These are phyloP conservation scores for Forficula auricularia DNA, from an alignment of 1,140 invertebrate genomes.

Conservation along the genomic window DNA sequence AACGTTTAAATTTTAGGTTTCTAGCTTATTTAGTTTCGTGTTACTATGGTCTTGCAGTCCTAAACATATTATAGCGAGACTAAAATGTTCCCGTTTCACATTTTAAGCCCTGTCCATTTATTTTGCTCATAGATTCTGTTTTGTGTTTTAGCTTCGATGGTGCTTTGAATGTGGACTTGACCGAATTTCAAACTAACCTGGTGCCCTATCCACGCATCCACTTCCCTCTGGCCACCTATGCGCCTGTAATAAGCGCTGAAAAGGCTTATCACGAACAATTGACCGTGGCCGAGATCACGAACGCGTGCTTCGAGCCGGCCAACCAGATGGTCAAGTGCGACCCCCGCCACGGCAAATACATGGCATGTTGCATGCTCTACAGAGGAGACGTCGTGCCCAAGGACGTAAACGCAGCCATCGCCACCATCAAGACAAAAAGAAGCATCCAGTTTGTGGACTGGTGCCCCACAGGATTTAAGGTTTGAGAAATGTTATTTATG, in stretches of 20 bases:
- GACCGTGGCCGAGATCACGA: conserved; percentile 35
- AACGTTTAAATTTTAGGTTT: too few relatives aligned
- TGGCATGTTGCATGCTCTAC: conserved; percentile 35
- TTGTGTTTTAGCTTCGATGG: conserved; percentile 40
- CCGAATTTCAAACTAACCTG: conserved; percentile 50
- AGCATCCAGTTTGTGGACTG: conserved; percentile 36
- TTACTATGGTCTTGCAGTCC: too few relatives aligned
- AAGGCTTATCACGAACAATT: conserved; percentile 34
- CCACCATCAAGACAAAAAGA: conserved; percentile 35
- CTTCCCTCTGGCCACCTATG: conserved; percentile 36
- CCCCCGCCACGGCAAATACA: conserved; percentile 27
- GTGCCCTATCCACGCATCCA: conserved; percentile 42
- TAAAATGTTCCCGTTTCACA: too few relatives aligned
- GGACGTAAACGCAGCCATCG: conserved; percentile 41
- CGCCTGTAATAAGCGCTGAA: conserved; percentile 32
- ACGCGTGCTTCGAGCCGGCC: conserved; percentile 35
- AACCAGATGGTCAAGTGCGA: conserved; percentile 42
- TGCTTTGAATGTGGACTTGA: conserved; percentile 41
- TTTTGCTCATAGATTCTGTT: too few relatives aligned
- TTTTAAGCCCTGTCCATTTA: too few relatives aligned
- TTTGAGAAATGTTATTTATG: conserved; percentile 5
- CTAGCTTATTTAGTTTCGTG: too few relatives aligned
- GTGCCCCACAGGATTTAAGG: conserved; percentile 35
- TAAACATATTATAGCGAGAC: too few relatives aligned
- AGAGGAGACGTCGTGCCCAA: conserved; percentile 29